Conservation (phyloP, 2,888 invertebrate genomes). For the Elaeidobius kamerunicus region DNA sequence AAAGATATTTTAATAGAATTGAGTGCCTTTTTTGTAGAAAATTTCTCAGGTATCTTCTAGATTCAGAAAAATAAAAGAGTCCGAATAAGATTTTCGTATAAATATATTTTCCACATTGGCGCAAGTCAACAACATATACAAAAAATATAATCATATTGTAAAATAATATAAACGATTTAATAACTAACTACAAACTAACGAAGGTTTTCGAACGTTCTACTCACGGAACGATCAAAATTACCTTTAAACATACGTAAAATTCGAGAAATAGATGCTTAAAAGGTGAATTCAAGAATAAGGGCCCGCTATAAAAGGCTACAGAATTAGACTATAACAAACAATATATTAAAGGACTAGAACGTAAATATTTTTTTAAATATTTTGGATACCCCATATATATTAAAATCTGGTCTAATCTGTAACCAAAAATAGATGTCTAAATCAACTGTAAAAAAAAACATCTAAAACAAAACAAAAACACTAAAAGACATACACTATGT, state of each 20-base stretch:
- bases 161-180: slow-evolving; percentile 43
- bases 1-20: slow-evolving; percentile 9
- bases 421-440: background rate
- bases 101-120: slow-evolving; percentile 54
- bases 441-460: slow-evolving; percentile 1
- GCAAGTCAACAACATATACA: slow-evolving; percentile 52
- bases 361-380: no score
- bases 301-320: background rate
- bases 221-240: slow-evolving; percentile 15
- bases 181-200: slow-evolving; percentile 43
- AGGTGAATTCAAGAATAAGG: background rate
- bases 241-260: slow-evolving; percentile 10
- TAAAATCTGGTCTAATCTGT: slow-evolving; percentile 1
- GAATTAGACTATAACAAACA: slow-evolving; percentile 5
- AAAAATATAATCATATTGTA: slow-evolving; percentile 48
- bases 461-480: slow-evolving; percentile 1
- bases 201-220: slow-evolving; percentile 9
- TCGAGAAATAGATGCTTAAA: slow-evolving; percentile 4
- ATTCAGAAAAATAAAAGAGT: slow-evolving; percentile 36
- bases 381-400: no score
- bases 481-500: no score
- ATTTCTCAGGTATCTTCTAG: slow-evolving; percentile 8
- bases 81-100: slow-evolving; percentile 46
- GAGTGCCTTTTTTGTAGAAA: slow-evolving; percentile 22
- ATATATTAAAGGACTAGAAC: slow-evolving; percentile 1